A percentile compares a stretch with the other conserved stretches of the same genome.
phyloP scores from a whole-genome alignment of 1,140 invertebrate genomes.

The Achroia grisella region DNA sequence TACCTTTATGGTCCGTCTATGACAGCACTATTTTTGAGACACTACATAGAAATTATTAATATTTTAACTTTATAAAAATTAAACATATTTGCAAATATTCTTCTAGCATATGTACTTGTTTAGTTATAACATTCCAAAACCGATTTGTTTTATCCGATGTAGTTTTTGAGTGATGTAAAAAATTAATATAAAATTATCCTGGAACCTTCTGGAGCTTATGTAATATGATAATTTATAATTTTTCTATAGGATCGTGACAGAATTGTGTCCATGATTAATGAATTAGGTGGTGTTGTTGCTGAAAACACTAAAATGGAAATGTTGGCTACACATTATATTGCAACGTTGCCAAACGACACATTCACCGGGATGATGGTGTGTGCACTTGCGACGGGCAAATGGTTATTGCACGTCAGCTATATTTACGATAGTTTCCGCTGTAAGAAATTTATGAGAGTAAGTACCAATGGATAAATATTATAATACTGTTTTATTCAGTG shows the following conservation, averaged over 20 bases:
- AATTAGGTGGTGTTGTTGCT: slow-evolving; percentile 56
- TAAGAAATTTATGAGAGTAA: slow-evolving; percentile 57
- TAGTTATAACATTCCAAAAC: too few relatives aligned
- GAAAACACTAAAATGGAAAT: slow-evolving; percentile 70
- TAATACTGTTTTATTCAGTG: too few relatives aligned
- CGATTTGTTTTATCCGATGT: too few relatives aligned
- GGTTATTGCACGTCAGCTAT: slow-evolving; percentile 52
- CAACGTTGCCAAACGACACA: slow-evolving; percentile 57
- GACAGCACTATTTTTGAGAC: too few relatives aligned
- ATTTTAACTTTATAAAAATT: too few relatives aligned
- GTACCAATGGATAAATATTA: slow-evolving; percentile 4
- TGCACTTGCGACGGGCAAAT: slow-evolving; percentile 58
- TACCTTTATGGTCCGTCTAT: too few relatives aligned
- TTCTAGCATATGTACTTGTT: too few relatives aligned
- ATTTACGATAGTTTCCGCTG: slow-evolving; percentile 62
- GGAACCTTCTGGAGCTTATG: too few relatives aligned
- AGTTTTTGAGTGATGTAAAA: too few relatives aligned
- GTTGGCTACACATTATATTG: slow-evolving; percentile 61
- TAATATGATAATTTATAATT: background rate
- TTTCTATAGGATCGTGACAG: slow-evolving; percentile 45
- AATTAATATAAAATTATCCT: too few relatives aligned
- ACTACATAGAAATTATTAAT: too few relatives aligned
- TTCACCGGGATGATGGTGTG: slow-evolving; percentile 67
- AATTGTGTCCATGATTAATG: slow-evolving; percentile 55
- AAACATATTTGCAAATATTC: too few relatives aligned